phyloP scores from a whole-genome alignment of 2,797 vertebrate genomes.

The Leuciscus waleckii region DNA sequence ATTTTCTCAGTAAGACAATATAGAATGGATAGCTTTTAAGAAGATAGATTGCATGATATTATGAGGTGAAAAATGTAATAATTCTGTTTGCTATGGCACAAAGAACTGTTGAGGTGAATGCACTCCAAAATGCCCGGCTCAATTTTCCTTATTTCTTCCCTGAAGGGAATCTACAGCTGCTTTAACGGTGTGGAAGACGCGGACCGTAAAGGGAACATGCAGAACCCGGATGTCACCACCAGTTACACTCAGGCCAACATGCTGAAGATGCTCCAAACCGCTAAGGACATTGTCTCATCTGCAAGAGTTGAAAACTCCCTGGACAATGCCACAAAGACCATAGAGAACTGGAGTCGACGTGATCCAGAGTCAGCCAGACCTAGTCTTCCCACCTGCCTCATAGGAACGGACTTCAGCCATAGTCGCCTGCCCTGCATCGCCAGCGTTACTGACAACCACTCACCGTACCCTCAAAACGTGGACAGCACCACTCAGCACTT shows the following conservation, averaged over 20 bases:
- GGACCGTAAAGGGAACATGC: constrained; percentile 73
- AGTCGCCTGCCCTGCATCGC: constrained; percentile 77
- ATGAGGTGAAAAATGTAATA: neutral
- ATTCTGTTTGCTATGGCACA: neutral
- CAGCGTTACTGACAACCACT: constrained; percentile 79
- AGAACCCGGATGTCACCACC: constrained; percentile 88
- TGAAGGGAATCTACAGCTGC: constrained; percentile 97
- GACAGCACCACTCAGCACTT: constrained; percentile 69
- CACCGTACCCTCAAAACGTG: constrained; percentile 69
- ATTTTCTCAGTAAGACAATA: neutral
- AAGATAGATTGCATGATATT: neutral
- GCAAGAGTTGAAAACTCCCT: constrained; percentile 90
- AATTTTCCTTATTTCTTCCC: constrained; percentile 12
- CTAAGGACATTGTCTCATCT: constrained; percentile 93
- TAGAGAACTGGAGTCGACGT: constrained; percentile 88
- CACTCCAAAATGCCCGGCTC: neutral
- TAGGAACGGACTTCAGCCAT: constrained; percentile 68
- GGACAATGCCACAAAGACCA: constrained; percentile 91
- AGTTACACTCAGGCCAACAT: constrained; percentile 92
- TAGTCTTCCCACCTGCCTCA: constrained; percentile 70
- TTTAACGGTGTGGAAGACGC: constrained; percentile 91
- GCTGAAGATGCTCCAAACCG: constrained; percentile 94
- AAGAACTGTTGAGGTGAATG: neutral
- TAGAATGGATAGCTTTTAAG: neutral
- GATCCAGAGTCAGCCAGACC: constrained; percentile 76